These are phyloP conservation scores for Bucorvus abyssinicus DNA, from an alignment of 2,797 vertebrate genomes.

Conservation along the genomic window DNA sequence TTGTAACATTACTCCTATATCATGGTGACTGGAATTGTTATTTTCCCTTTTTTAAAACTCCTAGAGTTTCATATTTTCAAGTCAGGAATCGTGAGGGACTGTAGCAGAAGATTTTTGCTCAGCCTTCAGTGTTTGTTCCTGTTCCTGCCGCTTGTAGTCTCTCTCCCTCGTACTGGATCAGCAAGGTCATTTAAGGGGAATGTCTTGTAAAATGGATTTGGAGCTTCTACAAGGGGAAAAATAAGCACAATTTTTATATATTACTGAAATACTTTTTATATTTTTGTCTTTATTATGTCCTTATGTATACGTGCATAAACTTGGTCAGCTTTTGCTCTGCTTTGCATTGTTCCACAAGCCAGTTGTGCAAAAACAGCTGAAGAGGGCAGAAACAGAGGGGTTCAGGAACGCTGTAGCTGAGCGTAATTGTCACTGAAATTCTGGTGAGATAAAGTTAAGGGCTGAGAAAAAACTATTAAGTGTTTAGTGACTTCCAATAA, in stretches of 20 bases:
- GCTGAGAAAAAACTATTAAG: neutral
- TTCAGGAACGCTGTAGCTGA: neutral
- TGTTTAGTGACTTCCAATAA: neutral
- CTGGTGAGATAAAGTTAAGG: neutral
- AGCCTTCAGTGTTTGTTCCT: neutral
- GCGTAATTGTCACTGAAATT: neutral
- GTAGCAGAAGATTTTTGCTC: neutral
- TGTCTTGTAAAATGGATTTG: neutral
- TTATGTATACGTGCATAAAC: neutral
- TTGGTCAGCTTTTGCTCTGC: neutral
- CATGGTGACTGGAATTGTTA: neutral
- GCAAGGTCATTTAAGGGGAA: neutral
- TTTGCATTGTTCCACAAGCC: neutral
- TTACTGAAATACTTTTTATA: neutral
- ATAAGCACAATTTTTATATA: neutral
- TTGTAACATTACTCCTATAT: neutral
- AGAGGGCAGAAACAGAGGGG: neutral
- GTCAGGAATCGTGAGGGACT: neutral
- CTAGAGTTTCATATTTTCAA: neutral
- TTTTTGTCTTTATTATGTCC: neutral
- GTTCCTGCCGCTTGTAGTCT: neutral
- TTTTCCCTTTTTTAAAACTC: neutral
- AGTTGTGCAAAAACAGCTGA: neutral
- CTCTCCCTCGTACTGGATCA: neutral
- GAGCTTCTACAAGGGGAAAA: neutral